Percentiles rank a stretch among this genome's conserved stretches.
phyloP scores from a whole-genome alignment of 2,888 invertebrate species.

The Drosophila putrida region DNA sequence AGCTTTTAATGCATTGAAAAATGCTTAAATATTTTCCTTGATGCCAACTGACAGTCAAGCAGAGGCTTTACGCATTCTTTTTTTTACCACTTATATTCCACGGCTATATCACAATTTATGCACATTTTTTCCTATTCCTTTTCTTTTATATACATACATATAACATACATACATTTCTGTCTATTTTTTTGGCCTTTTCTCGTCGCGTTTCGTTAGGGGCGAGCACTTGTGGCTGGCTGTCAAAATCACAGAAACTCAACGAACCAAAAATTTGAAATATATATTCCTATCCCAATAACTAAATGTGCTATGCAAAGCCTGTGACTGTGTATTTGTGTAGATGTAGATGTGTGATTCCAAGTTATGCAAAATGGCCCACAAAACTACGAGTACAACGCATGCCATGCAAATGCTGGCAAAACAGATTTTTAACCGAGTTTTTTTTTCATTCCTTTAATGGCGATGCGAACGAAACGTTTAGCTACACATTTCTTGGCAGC shows the following conservation, averaged over 20 bases:
- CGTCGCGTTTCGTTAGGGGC: constrained; percentile 24
- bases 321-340: constrained; percentile 12
- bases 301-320: constrained; percentile 45
- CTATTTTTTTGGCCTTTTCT: constrained; percentile 23
- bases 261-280: constrained; percentile 75
- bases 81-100: constrained; percentile 32
- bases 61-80: constrained; percentile 22
- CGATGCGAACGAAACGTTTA: constrained; percentile 49
- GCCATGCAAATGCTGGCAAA: constrained; percentile 76
- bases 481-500: constrained; percentile 69
- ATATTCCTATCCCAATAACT: constrained; percentile 54
- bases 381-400: constrained; percentile 61
- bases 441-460: constrained; percentile 48
- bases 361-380: constrained; percentile 71
- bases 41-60: constrained; percentile 22
- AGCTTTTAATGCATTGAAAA: constrained; percentile 46
- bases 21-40: constrained; percentile 32
- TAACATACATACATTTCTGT: neutral
- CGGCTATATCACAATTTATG: constrained; percentile 62
- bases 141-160: neutral
- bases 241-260: constrained; percentile 76
- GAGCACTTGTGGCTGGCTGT: constrained; percentile 68
- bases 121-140: constrained; percentile 46
- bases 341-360: constrained; percentile 41
- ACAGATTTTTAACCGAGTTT: constrained; percentile 71